A percentile compares a stretch with the other conserved stretches of the same genome.
phyloP scores from a whole-genome alignment of 1,140 invertebrate species.

The Drosophila mojavensis region DNA sequence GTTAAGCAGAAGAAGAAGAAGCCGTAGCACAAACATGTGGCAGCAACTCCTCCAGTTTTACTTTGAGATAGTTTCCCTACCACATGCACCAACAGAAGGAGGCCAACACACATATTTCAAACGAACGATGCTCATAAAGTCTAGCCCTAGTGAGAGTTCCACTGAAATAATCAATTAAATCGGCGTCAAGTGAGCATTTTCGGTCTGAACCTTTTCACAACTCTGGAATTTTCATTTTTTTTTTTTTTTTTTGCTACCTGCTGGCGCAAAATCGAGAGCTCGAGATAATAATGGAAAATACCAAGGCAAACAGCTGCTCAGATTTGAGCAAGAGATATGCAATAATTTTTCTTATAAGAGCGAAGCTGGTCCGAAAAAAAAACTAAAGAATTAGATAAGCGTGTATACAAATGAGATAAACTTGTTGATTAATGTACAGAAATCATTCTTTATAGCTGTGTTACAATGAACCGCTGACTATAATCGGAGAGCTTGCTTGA shows the following conservation, averaged over 20 bases:
- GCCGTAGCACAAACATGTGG: slow-evolving; percentile 28
- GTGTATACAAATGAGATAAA: slow-evolving; percentile 26
- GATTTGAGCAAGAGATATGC: slow-evolving; percentile 22
- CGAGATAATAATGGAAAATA: slow-evolving; percentile 10
- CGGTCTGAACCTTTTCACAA: slow-evolving; percentile 29
- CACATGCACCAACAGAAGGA: slow-evolving; percentile 1
- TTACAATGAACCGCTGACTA: not conserved
- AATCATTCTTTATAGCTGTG: not conserved
- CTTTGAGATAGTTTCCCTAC: slow-evolving; percentile 4
- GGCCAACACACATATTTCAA: slow-evolving; percentile 9
- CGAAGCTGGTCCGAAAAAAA: slow-evolving; percentile 12
- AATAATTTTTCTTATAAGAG: not conserved
- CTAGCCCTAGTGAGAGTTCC: slow-evolving; percentile 29
- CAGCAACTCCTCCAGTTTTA: slow-evolving; percentile 11
- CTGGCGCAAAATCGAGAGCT: slow-evolving; percentile 6
- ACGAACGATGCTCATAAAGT: slow-evolving; percentile 15
- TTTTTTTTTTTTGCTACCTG: slow-evolving; percentile 28
- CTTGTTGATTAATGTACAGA: slow-evolving; percentile 1
- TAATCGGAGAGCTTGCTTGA: not conserved
- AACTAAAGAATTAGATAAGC: not conserved
- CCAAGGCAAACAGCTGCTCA: slow-evolving; percentile 17
- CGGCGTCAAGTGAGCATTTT: slow-evolving; percentile 4
- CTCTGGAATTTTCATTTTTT: not conserved
- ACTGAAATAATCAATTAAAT: slow-evolving; percentile 38
- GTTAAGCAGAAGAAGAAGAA: slow-evolving; percentile 5